Conservation (phyloP, 92 coral and sea anemone species). For the Umimayanthus chanpuru region DNA sequence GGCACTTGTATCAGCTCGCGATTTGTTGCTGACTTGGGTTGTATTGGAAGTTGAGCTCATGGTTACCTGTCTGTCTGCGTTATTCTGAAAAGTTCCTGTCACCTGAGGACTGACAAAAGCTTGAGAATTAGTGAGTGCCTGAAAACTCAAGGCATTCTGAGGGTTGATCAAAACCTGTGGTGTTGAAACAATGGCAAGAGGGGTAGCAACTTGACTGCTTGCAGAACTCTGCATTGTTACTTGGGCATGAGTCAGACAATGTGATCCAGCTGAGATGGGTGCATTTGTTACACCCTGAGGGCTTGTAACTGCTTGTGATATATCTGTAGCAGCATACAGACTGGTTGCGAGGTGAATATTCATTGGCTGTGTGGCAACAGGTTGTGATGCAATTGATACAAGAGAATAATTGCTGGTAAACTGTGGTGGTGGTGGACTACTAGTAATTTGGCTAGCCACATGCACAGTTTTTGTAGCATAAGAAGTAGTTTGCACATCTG, state of each 20-base stretch:
- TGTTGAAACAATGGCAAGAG: not conserved
- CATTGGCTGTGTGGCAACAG: not conserved
- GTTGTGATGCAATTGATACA: not conserved
- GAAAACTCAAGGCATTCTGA: not conserved
- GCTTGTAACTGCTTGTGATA: not conserved
- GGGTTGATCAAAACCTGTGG: constrained; percentile 15
- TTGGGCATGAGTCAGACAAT: not conserved
- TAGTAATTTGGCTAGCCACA: not conserved
- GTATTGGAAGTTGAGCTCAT: not conserved
- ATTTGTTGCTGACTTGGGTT: not conserved
- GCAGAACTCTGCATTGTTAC: not conserved
- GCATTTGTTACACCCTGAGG: not conserved
- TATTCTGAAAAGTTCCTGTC: not conserved
- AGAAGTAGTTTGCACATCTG: not conserved
- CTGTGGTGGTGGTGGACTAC: not conserved
- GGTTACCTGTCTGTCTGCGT: not conserved
- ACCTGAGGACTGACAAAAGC: not conserved
- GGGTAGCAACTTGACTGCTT: not conserved
- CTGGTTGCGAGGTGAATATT: not conserved
- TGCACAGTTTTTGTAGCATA: not conserved
- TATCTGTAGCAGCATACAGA: not conserved
- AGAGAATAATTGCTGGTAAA: not conserved
- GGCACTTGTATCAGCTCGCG: not conserved
- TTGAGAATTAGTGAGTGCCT: not conserved
- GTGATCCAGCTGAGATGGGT: not conserved